Conservation (phyloP, 2,888 invertebrate genomes). For the Andrena hattorfiana region DNA sequence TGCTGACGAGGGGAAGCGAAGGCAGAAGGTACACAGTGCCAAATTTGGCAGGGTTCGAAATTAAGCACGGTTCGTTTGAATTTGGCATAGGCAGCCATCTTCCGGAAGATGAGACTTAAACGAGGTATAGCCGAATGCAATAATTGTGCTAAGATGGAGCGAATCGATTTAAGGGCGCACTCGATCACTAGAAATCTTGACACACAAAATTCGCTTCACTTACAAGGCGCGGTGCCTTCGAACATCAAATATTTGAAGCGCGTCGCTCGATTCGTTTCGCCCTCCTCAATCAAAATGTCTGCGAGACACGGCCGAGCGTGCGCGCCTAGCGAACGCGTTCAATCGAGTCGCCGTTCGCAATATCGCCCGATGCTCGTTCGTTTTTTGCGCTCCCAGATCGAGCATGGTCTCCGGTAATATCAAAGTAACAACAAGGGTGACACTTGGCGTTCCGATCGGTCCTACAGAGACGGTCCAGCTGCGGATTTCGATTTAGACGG, state of each 20-base stretch:
- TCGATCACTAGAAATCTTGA: neutral
- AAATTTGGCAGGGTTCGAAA: conserved; percentile 58
- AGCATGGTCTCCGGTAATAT: neutral
- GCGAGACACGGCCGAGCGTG: neutral
- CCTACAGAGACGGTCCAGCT: conserved; percentile 47
- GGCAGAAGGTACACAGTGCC: conserved; percentile 40
- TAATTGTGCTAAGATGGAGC: conserved; percentile 1
- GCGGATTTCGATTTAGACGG: conserved; percentile 58
- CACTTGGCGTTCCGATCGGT: conserved; percentile 42
- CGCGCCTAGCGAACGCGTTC: neutral
- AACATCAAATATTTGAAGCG: neutral
- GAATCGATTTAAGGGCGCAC: neutral
- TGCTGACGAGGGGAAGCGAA: conserved; percentile 32
- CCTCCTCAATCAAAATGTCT: neutral
- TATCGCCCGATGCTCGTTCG: neutral
- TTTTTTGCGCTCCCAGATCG: neutral
- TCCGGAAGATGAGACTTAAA: conserved; percentile 17
- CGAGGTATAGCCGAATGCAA: conserved; percentile 7
- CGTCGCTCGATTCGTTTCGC: neutral
- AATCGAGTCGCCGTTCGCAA: conserved; percentile 8
- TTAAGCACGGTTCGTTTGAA: conserved; percentile 65
- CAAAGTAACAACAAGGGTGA: conserved; percentile 31
- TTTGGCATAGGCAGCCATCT: conserved; percentile 55
- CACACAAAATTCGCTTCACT: neutral
- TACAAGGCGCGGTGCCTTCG: neutral